These are phyloP conservation scores for Paramormyrops hopkinsi DNA, from an alignment of 2,797 vertebrate species.

Conservation along the genomic window DNA sequence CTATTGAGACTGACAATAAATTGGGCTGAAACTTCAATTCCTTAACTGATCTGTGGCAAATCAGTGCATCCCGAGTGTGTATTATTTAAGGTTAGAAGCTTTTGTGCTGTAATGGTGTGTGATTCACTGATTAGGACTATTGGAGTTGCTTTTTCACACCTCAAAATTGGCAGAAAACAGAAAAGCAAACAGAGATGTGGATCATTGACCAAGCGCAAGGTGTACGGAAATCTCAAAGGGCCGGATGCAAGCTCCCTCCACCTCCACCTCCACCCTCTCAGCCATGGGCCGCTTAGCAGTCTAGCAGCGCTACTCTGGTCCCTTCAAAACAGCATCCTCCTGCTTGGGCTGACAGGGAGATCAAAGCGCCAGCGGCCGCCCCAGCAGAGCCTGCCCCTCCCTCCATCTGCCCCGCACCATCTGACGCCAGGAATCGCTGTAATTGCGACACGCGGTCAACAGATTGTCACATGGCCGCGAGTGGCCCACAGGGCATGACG, in stretches of 20 bases:
- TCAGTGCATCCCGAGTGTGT: slow-evolving; percentile 10
- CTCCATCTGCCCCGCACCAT: slow-evolving; percentile 13
- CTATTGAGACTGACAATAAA: neutral
- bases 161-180: neutral
- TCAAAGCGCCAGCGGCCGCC: slow-evolving; percentile 4
- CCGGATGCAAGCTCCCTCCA: neutral
- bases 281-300: neutral
- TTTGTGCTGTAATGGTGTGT: slow-evolving; percentile 7
- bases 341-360: neutral
- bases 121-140: neutral
- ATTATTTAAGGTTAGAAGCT: slow-evolving; percentile 21
- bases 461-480: slow-evolving; percentile 6
- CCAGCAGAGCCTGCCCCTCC: neutral
- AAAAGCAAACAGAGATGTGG: neutral
- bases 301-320: neutral
- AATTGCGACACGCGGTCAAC: neutral
- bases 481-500: neutral
- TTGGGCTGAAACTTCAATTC: neutral
- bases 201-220: neutral
- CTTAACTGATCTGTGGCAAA: slow-evolving; percentile 22
- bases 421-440: neutral
- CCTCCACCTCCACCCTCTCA: neutral
- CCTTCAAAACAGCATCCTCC: neutral
- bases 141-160: neutral
- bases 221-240: neutral